Evolutionary conservation across 2,888 invertebrate genomes (phyloP).

Genomic region (Herminia tarsipennalis): DNA sequence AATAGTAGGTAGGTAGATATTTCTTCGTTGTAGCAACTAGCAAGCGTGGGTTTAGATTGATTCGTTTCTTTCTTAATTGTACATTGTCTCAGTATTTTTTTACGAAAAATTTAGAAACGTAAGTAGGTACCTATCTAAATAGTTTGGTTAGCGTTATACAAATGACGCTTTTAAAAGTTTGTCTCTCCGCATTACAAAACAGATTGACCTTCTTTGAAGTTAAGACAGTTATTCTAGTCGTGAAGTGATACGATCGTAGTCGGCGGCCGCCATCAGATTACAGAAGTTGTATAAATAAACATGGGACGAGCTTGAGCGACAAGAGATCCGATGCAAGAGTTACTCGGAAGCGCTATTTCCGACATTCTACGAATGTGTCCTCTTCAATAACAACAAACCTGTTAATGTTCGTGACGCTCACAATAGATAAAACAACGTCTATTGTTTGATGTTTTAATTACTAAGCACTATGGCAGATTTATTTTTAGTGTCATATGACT

Average conservation of each 20-base stretch:
- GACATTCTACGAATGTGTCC: slow-evolving; percentile 73
- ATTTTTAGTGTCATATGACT: slow-evolving; percentile 2
- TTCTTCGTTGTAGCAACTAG: no score
- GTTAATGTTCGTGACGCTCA: slow-evolving; percentile 22
- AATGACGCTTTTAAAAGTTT: slow-evolving; percentile 8
- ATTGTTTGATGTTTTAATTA: slow-evolving; percentile 14
- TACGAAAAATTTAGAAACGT: background rate
- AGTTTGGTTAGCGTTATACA: background rate
- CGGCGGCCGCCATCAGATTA: slow-evolving; percentile 63
- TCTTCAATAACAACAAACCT: slow-evolving; percentile 54
- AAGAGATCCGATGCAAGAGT: slow-evolving; percentile 75
- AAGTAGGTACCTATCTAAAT: background rate
- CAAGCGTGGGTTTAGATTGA: no score
- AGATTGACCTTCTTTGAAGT: slow-evolving; percentile 31
- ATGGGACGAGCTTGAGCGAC: slow-evolving; percentile 59
- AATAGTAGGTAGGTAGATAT: no score
- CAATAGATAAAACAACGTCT: slow-evolving; percentile 14
- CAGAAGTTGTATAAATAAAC: slow-evolving; percentile 46
- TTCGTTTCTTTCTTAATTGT: background rate
- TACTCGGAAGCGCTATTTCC: slow-evolving; percentile 82
- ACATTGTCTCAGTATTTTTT: background rate
- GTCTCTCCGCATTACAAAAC: slow-evolving; percentile 20
- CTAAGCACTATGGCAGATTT: background rate
- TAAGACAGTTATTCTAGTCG: slow-evolving; percentile 46
- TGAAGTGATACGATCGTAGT: slow-evolving; percentile 51